Percentiles rank a stretch among this genome's conserved stretches.
phyloP scores from a whole-genome alignment of 2,797 vertebrate species.

The Coccyzus lansbergi region DNA sequence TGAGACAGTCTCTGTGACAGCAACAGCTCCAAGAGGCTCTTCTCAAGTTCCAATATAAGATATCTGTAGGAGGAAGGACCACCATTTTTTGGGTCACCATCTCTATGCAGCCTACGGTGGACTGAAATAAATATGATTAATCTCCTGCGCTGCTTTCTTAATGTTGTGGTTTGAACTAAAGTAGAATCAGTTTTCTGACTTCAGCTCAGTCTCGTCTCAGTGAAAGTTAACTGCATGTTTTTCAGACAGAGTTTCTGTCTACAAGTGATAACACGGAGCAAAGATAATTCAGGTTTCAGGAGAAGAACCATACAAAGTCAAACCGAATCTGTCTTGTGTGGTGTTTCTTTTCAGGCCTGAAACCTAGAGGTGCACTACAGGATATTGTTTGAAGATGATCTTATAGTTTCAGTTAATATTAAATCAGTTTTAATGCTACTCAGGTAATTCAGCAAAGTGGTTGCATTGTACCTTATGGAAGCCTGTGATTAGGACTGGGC shows the following conservation, averaged over 20 bases:
- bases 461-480: background rate
- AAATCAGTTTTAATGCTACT: background rate
- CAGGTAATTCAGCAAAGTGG: background rate
- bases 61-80: background rate
- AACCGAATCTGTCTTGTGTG: accelerated
- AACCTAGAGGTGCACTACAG: background rate
- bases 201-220: too few species aligned
- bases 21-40: background rate
- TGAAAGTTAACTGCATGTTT: too few species aligned
- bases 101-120: background rate
- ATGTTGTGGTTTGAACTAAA: too few species aligned
- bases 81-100: background rate
- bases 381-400: background rate
- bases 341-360: background rate
- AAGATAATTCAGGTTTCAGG: background rate
- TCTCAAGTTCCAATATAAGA: background rate
- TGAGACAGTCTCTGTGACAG: background rate
- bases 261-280: background rate
- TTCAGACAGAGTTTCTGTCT: too few species aligned
- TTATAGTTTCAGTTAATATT: background rate
- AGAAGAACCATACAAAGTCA: background rate
- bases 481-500: background rate
- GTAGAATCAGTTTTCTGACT: too few species aligned
- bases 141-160: background rate
- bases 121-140: background rate